Evolutionary conservation across 1,140 invertebrate species (phyloP).

Genomic region (Diachasmimorpha longicaudata): DNA sequence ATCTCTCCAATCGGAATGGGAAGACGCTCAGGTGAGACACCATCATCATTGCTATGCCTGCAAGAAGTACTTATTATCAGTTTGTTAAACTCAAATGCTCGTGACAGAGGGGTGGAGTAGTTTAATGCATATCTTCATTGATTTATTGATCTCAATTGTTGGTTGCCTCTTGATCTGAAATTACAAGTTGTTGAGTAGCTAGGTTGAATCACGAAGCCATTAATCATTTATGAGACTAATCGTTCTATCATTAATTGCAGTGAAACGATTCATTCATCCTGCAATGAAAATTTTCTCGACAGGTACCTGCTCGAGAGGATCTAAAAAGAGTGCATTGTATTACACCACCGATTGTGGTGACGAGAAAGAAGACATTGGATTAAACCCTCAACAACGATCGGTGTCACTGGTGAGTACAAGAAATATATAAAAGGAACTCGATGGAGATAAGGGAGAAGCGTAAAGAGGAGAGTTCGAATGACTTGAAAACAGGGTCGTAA

Average conservation of each 20-base stretch:
- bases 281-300: constrained; percentile 1
- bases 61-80: neutral
- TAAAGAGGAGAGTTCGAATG: too few species aligned
- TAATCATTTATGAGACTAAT: neutral
- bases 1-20: constrained; percentile 54
- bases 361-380: constrained; percentile 50
- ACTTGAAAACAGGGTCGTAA: too few species aligned
- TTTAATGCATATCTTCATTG: constrained; percentile 38
- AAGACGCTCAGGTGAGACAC: constrained; percentile 51
- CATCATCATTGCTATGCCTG: neutral
- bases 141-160: constrained; percentile 25
- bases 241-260: neutral
- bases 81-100: constrained; percentile 33
- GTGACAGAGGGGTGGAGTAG: constrained; percentile 28
- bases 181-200: neutral
- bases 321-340: constrained; percentile 56
- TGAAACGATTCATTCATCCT: neutral
- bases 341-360: constrained; percentile 57
- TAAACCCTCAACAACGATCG: constrained; percentile 53
- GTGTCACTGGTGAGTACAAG: constrained; percentile 50
- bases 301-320: constrained; percentile 49
- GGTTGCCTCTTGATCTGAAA: neutral
- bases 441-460: too few species aligned
- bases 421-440: too few species aligned
- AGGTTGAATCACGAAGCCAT: neutral